Base-by-base conservation (phyloP, 1,140 invertebrate species). In the Micrasema longulum region DNA sequence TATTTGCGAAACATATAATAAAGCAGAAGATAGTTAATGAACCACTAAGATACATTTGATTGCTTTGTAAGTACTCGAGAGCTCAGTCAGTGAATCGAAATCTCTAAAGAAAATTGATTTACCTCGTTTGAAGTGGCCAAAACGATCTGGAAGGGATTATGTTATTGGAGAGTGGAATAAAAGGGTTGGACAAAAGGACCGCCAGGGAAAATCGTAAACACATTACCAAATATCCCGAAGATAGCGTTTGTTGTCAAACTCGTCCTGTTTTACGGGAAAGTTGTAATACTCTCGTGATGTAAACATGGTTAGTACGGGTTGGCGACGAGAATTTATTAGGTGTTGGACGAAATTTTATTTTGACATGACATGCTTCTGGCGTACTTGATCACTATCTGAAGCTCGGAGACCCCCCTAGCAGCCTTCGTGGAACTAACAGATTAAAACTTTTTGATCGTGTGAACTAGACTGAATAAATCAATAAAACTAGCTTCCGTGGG, bases 321-420 rank as follows among this genome's bases (percentile, higher is more conserved):
- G 69, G 38, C 69, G 50, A 41, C 62, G 45, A 43, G 35, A 71
- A 71, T 71, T 48, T 47, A 71, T 71, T 63, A 65, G 69, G 45
- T 71, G 64, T 41, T 38, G n/a, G 20, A 57, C 22, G 12, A 22
- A 36, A 47, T 26, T 43, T 20, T 23, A 53, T 53, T 53, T 53
- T 23, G 50, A 10, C 50, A 23, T 53, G 50, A 53, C 50, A 53
- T 31, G 50, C 50, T 53, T 53, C 22, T 23, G 18, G 18, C 43
- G 26, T 2, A 23, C 26, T 23, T 53, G 50, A 53, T 53, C 26
- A 18, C 2, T 53, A 53, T 53, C 50, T 1, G 43, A 16, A 45
- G 18, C 18, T 45, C 18, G n/a, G n/a, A n/a, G n/a, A n/a, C n/a
- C n/a, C n/a, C n/a, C n/a, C n/a, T n/a, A n/a, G n/a, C n/a, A n/a